Base-by-base conservation (phyloP, 2,113 vertebrate genomes). In the Hippocampus barbouri region DNA sequence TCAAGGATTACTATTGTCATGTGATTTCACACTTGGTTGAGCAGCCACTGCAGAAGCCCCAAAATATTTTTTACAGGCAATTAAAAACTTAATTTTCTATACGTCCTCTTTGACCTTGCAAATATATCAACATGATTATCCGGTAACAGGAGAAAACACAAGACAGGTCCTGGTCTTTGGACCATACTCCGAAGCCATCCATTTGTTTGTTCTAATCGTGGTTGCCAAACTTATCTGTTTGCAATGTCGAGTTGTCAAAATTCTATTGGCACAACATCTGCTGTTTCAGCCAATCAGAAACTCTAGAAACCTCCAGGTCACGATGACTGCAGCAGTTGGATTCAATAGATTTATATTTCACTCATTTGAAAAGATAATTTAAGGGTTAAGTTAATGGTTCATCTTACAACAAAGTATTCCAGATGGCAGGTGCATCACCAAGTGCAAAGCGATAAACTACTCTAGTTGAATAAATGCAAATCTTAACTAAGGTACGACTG, bases 211-310 rank as follows among this genome's bases (percentile, higher is more conserved):
- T 79, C 67, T 56, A 74, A 74, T 67, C 45, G 2, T 49, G 63
- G 56, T 74, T 83, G 68, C 71, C 68, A 86, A 77, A 84, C 59
- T 69, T n/a, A 71, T 60, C 49, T 78, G 77, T 86, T 84, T 85
- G 76, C 49, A 25, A 60, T 78, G 83, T 77, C 78, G 65, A 75
- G 72, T 79, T 85, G 86, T 72, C 65, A 56, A 5, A 14, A 56
- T 70, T 57, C 74, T 62, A 85, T 86, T 88, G 88, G 83, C 60
- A 74, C 9, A 21, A 49, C 51, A 54, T 68, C 60, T 64, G 51
- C 51, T 9, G 21, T 68, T 80, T 68, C 45, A 61, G 68, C 80
- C 82, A 78, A 78, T 87, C 75, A 64, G 53, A 72, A 71, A 6
- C 0, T 9, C 56, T 0, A 18, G 14, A 59, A 70, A 49, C 40